Percentiles rank a stretch among this genome's conserved stretches.
phyloP scores from a whole-genome alignment of 2,113 vertebrate genomes.

The Embiotoca jacksoni region DNA sequence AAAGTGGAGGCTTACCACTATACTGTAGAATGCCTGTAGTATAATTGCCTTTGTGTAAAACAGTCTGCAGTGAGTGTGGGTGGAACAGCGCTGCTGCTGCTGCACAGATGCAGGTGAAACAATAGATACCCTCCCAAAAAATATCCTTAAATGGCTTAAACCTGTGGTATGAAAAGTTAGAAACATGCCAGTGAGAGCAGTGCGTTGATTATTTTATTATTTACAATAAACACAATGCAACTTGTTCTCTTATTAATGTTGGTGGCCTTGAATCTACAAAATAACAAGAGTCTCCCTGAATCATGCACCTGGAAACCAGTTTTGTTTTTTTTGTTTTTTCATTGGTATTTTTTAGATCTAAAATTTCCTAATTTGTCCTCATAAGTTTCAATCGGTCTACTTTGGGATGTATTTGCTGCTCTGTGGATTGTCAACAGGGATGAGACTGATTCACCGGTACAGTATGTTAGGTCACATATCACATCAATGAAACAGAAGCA shows the following conservation, averaged over 20 bases:
- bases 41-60: slow-evolving; percentile 43
- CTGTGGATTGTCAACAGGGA: slow-evolving; percentile 42
- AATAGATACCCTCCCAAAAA: background rate
- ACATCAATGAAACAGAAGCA: slow-evolving; percentile 66
- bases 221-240: no score
- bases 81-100: slow-evolving; percentile 29
- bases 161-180: background rate
- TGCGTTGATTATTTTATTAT: slow-evolving; percentile 3
- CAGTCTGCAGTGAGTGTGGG: slow-evolving; percentile 21
- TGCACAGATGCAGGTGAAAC: slow-evolving; percentile 23
- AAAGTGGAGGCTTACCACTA: slow-evolving; percentile 9
- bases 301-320: no score
- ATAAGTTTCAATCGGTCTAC: slow-evolving; percentile 13
- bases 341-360: background rate
- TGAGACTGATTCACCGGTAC: slow-evolving; percentile 55
- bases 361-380: slow-evolving; percentile 11
- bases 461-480: slow-evolving; percentile 56
- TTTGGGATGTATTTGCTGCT: slow-evolving; percentile 22
- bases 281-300: background rate
- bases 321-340: background rate
- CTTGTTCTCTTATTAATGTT: slow-evolving; percentile 1
- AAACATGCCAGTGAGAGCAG: background rate
- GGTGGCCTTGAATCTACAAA: slow-evolving; percentile 27
- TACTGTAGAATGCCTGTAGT: slow-evolving; percentile 6
- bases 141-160: background rate